Evolutionary conservation across 2,888 invertebrate species (phyloP), one percentile per base, ranked within the genome.

Genomic region (Calliphora vomitoria): DNA sequence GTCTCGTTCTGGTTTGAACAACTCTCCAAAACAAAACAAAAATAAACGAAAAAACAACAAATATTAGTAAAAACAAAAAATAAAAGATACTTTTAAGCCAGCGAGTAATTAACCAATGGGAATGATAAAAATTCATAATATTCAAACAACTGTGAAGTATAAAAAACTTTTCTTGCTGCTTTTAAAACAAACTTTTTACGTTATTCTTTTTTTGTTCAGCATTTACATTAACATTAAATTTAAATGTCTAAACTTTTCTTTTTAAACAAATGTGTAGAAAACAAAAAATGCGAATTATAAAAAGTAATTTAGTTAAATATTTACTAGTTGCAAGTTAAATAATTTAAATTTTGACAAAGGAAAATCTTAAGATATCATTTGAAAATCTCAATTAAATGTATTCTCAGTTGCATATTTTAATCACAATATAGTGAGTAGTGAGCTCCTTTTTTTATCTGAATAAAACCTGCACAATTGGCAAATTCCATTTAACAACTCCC

Each of bases 101-200:
- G 35, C 15, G 38, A 74, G 41, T 62, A 83, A 83, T 76, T 76
- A 83, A 78, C 83, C 83, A 83, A 83, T 83, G 76, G 76, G 76
- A 83, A 53, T 71, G 83, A 76, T 44, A 78, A 71, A 82, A 75
- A 41, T 60, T 62, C 20, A 66, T 66, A 41, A 53, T 68, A 31
- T 78, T 25, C n/a, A 10, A 41, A 10, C 31, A 62, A 47, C 62
- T 44, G 47, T 13, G 4, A 18, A 53, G 13, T 31, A 15, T 3
- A 55, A 44, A 31, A 44, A 47, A 69, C 47, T 47, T 71, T 50
- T 53, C n/a, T 62, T 38, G 13, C n/a, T 72, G n/a, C 47, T 47
- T 20, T 35, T 25, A 69, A 79, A 79, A 35, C 15, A 78, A 66
- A 71, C 20, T 71, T 71, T 68, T 69, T 44, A 15, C 38, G 25